A percentile compares a stretch with the other conserved stretches of the same genome.
Evolutionary conservation across 2,113 vertebrate species (phyloP).

Genomic region (Echinops telfairi): DNA sequence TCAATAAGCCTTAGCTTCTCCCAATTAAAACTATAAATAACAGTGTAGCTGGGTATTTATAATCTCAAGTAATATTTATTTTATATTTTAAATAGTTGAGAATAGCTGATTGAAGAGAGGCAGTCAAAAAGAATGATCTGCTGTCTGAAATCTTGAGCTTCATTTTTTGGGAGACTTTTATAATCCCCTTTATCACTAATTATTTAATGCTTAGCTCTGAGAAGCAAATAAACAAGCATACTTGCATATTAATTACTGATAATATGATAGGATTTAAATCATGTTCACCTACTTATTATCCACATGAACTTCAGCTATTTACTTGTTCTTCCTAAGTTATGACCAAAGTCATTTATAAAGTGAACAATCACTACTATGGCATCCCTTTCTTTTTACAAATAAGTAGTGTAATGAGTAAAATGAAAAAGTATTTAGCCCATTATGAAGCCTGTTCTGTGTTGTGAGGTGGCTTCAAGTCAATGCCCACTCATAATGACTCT

Average conservation of each 20-base stretch:
- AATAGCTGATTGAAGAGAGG: background rate
- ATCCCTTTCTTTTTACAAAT: background rate
- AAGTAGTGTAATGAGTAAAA: background rate
- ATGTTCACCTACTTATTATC: background rate
- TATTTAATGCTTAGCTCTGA: background rate
- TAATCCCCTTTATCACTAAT: background rate
- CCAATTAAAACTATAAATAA: background rate
- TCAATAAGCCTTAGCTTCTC: background rate
- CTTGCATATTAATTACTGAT: background rate
- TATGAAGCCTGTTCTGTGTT: too few species aligned
- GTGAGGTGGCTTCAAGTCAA: too few species aligned
- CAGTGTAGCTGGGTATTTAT: background rate
- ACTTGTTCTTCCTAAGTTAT: background rate
- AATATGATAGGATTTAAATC: background rate
- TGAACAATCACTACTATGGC: background rate
- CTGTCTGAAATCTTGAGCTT: background rate
- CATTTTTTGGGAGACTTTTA: background rate
- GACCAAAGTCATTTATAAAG: background rate
- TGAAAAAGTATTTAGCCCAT: too few species aligned
- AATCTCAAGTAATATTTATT: background rate
- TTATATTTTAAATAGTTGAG: background rate
- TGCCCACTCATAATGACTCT: too few species aligned
- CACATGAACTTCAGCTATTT: background rate
- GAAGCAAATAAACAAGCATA: background rate
- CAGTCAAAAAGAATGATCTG: background rate